Evolutionary conservation across 2,888 invertebrate species (phyloP), one percentile per base, ranked within the genome.

Genomic region (Ophonus ardosiacus): DNA sequence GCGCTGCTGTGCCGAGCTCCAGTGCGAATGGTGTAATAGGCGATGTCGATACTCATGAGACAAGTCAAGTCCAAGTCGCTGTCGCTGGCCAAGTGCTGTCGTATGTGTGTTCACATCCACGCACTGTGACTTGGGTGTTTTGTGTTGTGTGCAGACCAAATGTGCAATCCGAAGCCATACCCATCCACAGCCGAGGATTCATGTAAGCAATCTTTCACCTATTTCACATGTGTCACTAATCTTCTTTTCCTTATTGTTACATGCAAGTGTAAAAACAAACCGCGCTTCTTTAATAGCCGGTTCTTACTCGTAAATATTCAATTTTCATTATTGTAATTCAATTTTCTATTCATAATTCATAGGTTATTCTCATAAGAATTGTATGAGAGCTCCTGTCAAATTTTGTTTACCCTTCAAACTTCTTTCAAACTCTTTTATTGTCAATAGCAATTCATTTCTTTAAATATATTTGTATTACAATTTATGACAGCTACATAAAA

Each of bases 1-100:
- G 83, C 74, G 74, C 61, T 74, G 76, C 43, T 43, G 57, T 56
- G 38, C 83, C 6, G 71, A 51, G 43, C 1, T 31, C 5, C 43
- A 51, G 43, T 51, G 13, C 6, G 43, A 51, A 51, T 74, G 74
- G 74, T 83, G 83, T 83, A 83, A 83, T 83, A 74, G 83, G 38
- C 83, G 63, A 51, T 24, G 76, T 68, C 71, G 71, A 74, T 57
- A 57, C 59, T 61, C 79, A 79, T 61, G 79, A 79, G 38, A 38
- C 59, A 71, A 59, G 83, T 74, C 61, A 74, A 83, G 83, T 83
- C 76, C 74, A 74, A 83, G 83, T 83, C 76, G 83, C 68, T 83
- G 83, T 83, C 76, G 83, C 56, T 83, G 83, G 57, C 74, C 59
- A 83, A 83, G 63, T 57, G 59, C 43, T 74, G 61, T 74, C 74